Percentiles rank a stretch among this genome's conserved stretches.
Evolutionary conservation across 2,888 invertebrate species (phyloP).

Genomic region (Ennomos erosarius): DNA sequence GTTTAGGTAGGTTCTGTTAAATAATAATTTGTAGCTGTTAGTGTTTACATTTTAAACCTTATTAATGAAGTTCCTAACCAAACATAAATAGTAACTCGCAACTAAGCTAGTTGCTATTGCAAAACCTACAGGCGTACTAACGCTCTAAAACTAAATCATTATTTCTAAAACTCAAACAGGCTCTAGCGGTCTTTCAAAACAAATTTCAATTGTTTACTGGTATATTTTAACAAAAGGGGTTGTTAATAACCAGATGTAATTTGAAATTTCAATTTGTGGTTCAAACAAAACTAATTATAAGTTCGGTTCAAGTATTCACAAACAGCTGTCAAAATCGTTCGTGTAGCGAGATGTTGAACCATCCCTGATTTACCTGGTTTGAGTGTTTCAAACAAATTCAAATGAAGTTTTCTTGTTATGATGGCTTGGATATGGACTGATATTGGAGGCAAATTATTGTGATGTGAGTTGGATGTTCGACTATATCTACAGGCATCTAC

Average conservation of each 20-base stretch:
- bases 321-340: conserved; percentile 38
- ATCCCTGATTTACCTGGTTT: no score
- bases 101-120: conserved; percentile 18
- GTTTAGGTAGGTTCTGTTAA: no score
- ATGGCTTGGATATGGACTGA: no score
- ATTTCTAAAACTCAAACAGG: conserved; percentile 7
- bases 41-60: not conserved
- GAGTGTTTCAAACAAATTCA: no score
- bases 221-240: not conserved
- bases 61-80: conserved; percentile 11
- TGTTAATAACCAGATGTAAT: no score
- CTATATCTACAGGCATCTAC: no score
- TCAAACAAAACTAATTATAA: conserved; percentile 42
- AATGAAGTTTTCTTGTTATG: no score
- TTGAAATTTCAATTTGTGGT: conserved; percentile 1
- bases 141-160: conserved; percentile 2
- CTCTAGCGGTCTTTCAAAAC: conserved; percentile 4
- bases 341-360: conserved; percentile 7
- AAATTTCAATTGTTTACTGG: conserved; percentile 14
- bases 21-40: no score
- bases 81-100: conserved; percentile 22
- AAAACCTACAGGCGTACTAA: conserved; percentile 21
- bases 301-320: conserved; percentile 22
- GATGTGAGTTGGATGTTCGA: no score
- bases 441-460: no score